Base-by-base conservation (phyloP, 2,888 invertebrate species). In the Polymixis flavicincta region DNA sequence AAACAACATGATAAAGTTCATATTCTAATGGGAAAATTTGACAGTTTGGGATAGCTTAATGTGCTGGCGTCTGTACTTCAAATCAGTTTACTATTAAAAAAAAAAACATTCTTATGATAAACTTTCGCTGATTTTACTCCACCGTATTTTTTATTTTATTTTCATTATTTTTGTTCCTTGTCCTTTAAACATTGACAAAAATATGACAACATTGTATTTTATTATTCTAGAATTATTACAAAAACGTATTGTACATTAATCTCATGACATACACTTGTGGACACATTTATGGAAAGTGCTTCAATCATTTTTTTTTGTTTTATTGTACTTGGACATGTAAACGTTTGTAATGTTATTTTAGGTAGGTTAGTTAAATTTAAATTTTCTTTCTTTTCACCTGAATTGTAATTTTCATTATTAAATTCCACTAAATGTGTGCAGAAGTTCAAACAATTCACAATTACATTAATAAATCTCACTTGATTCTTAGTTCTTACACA, bases 401-500 rank as follows among this genome's bases (percentile, higher is more conserved):
- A 45, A 37, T 25, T 17, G 1, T 59, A n/a, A 25, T 28, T 70
- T 71, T 9, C 2, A 11, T 28, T 13, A 45, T 48, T 45, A 2
- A 50, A 28, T 5, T 61, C 71, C 64, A 74, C 69, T 78, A 77
- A 76, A 75, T 73, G 75, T 72, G 64, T 67, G 22, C 75, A 77
- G 28, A 78, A 79, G 76, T 74, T 37, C 45, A 55, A 77, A 70
- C 66, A 74, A 71, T 76, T 72, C 72, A 70, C 60, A 71, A 72
- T 68, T 69, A 78, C 69, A 75, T 73, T 82, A 84, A 67, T 72
- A 76, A 72, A 75, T 86, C 84, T 85, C 86, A 87, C 85, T 85
- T 78, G 74, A 68, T 71, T 77, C 85, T 85, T 87, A 86, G 60
- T 72, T 76, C 87, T 83, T 87, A 86, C 70, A 85, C 70, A 80